Evolutionary conservation across 2,888 invertebrate species (phyloP), one percentile per base, ranked within the genome.

Genomic region (Galerucella calmariensis): DNA sequence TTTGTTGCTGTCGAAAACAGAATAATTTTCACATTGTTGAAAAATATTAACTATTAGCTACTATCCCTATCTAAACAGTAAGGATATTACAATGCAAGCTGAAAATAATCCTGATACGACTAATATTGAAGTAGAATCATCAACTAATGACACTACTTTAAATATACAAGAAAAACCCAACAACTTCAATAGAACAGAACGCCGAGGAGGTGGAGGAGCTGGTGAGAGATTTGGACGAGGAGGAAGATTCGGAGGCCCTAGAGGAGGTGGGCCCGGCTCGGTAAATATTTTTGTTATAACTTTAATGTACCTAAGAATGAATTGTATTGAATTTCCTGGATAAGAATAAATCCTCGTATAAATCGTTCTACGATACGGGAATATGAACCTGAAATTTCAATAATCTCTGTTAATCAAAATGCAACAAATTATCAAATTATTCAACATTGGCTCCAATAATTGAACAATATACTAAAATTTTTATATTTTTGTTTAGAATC

Each of bases 191-290:
- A 71, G 71, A 16, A 58, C 67, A n/a, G 75, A 67, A 58, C 70
- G 77, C 56, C 74, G 77, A 41, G 48, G 48, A 48, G 71, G 76
- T 69, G 74, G 76, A 24, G 74, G 77, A 71, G n/a, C 73, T 35
- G 75, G 75, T 44, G 79, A 79, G 46, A 77, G 81, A 73, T 79
- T 80, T 67, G 78, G 79, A 44, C 78, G 79, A 63, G 78, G 79
- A 20, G 76, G 77, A 24, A 72, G 80, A 58, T 75, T 77, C 70
- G 78, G 79, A 1, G 81, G 79, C 59, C 78, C 75, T 20, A 63
- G 75, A 74, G 77, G 75, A n/a, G 77, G 86, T 78, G 48, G 48
- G 14, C 12, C 12, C 5, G 83, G 86, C 87, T 10, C 56, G n/a
- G 75, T 75, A 65, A 75, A 72, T 75, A 62, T n/a, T 44, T 41